phyloP scores from a whole-genome alignment of 2,113 vertebrate genomes.

The Tetrao urogallus region DNA sequence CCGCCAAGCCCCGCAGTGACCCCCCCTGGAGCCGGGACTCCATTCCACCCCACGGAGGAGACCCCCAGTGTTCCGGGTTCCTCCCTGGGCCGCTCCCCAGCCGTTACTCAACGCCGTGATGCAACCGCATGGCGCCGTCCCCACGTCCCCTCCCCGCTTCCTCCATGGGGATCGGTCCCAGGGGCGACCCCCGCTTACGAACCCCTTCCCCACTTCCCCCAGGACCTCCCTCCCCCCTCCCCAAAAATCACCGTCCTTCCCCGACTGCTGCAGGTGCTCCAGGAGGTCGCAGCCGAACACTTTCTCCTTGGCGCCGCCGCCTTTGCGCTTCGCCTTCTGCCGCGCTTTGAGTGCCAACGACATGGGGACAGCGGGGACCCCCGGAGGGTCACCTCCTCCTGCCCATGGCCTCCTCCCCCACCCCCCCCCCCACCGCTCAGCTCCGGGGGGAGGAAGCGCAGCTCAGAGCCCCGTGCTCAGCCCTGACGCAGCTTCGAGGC shows the following conservation, averaged over 20 bases:
- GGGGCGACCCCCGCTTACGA: neutral
- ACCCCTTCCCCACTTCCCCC: too few relatives aligned
- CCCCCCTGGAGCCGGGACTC: neutral
- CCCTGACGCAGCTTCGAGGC: too few relatives aligned
- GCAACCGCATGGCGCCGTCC: too few relatives aligned
- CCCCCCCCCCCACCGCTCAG: too few relatives aligned
- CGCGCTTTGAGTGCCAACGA: slow-evolving; percentile 84
- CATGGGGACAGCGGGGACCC: slow-evolving; percentile 11
- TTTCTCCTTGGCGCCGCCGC: slow-evolving; percentile 80
- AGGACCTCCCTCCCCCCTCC: too few relatives aligned
- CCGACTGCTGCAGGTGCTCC: slow-evolving; percentile 83
- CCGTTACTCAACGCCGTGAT: too few relatives aligned
- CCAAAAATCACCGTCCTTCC: slow-evolving; percentile 78
- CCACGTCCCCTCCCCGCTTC: too few relatives aligned
- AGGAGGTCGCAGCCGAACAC: slow-evolving; percentile 92
- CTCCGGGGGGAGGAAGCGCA: too few relatives aligned
- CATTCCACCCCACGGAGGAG: rapidly evolving
- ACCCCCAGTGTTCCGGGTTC: neutral
- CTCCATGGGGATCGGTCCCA: too few relatives aligned
- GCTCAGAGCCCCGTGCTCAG: too few relatives aligned
- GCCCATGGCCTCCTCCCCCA: neutral
- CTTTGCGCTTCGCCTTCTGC: slow-evolving; percentile 85
- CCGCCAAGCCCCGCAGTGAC: neutral
- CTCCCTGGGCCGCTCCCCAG: rapidly evolving
- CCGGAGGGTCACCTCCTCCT: neutral